Conservation (phyloP, 1,140 invertebrate species). For the Gryon sp. region DNA sequence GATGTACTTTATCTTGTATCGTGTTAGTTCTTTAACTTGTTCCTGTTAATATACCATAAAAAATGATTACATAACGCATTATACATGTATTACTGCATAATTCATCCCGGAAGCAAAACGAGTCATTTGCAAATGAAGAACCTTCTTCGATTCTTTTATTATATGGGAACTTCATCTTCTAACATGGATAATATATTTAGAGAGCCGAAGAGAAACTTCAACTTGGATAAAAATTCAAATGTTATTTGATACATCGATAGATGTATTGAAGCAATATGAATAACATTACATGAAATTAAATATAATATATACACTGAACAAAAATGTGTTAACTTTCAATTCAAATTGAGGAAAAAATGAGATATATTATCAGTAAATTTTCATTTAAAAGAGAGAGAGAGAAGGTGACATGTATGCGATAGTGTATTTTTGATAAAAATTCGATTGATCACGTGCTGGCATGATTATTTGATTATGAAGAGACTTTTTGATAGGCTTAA, state of each 20-base stretch:
- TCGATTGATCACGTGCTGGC: slow-evolving; percentile 17
- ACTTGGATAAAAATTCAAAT: no score
- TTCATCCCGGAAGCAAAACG: slow-evolving; percentile 22
- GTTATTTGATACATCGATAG: no score
- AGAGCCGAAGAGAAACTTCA: no score
- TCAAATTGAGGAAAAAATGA: no score
- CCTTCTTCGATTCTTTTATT: no score
- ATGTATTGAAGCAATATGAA: no score
- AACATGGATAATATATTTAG: no score
- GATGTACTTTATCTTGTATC: slow-evolving; percentile 45
- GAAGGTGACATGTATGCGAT: neutral
- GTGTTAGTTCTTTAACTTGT: slow-evolving; percentile 48
- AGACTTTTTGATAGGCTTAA: neutral
- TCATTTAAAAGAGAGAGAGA: neutral
- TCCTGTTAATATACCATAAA: slow-evolving; percentile 50
- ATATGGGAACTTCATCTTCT: slow-evolving; percentile 41
- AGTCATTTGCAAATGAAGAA: slow-evolving; percentile 8
- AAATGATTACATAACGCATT: slow-evolving; percentile 35
- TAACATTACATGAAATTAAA: no score
- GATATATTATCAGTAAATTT: no score
- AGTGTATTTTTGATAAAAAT: slow-evolving; percentile 12
- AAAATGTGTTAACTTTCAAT: no score
- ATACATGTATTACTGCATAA: slow-evolving; percentile 18
- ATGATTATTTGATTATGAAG: slow-evolving; percentile 7
- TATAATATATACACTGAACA: no score